Base-by-base conservation (phyloP, 64 coral and sea anemone genomes). In the Dendrophyllia cribrosa region DNA sequence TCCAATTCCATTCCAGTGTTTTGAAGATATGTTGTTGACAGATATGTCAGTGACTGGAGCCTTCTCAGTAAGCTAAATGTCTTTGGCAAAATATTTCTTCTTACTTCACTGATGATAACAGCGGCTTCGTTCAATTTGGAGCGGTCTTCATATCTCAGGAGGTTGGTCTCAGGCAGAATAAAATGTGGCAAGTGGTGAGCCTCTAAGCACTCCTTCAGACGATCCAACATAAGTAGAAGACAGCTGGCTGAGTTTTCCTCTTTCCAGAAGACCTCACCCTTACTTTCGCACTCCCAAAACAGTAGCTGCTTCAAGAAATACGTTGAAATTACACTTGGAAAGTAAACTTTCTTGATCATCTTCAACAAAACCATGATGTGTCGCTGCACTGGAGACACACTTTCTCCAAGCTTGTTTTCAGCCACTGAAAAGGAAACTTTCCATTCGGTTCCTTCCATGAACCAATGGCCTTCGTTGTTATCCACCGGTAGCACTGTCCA, bases 361-460 rank as follows among this genome's bases (percentile, higher is more conserved):
- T 95, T 95, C 17, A 91, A 56, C n/a, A 95, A 67, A 69, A 95
- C 73, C 4, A 90, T 45, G 43, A 91, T 19, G 47, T 95, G 93
- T 15, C 93, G 78, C 70, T 95, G 93, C 6, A 95, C 88, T 5
- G 93, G 80, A 12, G 88, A 24, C 7, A 95, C 78, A 70, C 93
- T 95, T 72, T 76, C 24, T 17, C 79, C 93, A 52, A 95, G 93
- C 86, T 87, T 91, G 64, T 91, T 95, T 86, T 95, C 88, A 50
- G 93, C 93, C 24, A 91, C 44, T 16, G 93, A 91, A 61, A 95
- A 95, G 13, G 93, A 95, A 9, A 86, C 45, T 87, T 82, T 86
- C 93, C 93, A 95, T 87, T 95, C 88, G 43, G 83, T 90, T 86
- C 86, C 74, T 68, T 95, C 80, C 93, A 95, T 94, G 43, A 23